Percentiles rank a stretch among this genome's conserved stretches.
Evolutionary conservation across 2,888 invertebrate genomes (phyloP).

Genomic region (Eubasilissa splendida): DNA sequence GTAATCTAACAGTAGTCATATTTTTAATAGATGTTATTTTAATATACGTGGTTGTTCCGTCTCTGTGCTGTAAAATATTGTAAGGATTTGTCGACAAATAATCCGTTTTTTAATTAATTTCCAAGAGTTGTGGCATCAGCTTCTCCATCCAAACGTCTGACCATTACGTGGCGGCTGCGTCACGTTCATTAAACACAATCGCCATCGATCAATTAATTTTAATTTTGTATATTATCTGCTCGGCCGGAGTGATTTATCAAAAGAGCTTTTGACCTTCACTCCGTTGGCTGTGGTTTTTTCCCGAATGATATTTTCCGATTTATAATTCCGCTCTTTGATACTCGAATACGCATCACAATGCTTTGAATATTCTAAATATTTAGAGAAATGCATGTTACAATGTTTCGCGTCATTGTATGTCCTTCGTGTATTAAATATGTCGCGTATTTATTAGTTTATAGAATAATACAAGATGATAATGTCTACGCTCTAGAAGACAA

Average conservation of each 20-base stretch:
- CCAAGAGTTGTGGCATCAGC: constrained; percentile 5
- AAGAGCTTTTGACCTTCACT: constrained; percentile 27
- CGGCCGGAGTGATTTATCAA: constrained; percentile 47
- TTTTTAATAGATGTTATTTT: no score
- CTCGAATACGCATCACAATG: neutral
- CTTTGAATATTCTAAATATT: neutral
- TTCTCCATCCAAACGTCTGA: constrained; percentile 8
- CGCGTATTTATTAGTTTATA: no score
- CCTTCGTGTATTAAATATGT: no score
- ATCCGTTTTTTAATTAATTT: neutral
- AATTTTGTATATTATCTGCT: constrained; percentile 46
- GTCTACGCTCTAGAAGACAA: no score
- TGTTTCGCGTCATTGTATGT: no score
- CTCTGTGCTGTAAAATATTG: no score
- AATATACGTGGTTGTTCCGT: no score
- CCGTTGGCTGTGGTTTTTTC: neutral
- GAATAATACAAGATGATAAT: no score
- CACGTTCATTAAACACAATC: constrained; percentile 49
- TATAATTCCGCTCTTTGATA: neutral
- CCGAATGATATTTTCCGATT: neutral
- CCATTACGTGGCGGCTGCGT: constrained; percentile 38
- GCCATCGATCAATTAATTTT: constrained; percentile 50
- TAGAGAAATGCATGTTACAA: no score
- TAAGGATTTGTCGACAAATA: no score
- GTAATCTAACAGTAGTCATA: no score